Conservation (phyloP, 1,140 invertebrate species). For the Nebria ingens region DNA sequence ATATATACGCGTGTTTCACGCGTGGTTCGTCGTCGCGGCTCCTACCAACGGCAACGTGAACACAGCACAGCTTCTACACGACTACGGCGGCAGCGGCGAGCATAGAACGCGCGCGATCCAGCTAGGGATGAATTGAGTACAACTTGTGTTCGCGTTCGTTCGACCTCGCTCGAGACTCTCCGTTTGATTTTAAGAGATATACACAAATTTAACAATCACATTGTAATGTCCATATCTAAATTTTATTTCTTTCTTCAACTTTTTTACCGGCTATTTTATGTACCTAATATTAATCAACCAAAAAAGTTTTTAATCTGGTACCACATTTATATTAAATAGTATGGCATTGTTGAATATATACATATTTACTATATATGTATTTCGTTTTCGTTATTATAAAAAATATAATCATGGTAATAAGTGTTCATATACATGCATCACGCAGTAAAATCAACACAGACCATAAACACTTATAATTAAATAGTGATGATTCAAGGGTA, state of each 20-base stretch:
- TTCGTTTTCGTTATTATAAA: no score
- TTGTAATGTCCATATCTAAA: not conserved
- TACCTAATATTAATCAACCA: no score
- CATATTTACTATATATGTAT: no score
- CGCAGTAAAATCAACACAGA: not conserved
- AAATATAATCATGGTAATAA: no score
- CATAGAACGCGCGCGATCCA: not conserved
- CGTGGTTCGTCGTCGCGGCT: not conserved
- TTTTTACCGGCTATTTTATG: no score
- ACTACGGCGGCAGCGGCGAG: no score
- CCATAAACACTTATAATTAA: not conserved
- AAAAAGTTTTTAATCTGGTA: no score
- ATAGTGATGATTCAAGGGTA: not conserved
- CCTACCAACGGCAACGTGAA: not conserved
- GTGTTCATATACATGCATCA: no score
- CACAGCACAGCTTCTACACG: not conserved
- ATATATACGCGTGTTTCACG: not conserved
- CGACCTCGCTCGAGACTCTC: not conserved
- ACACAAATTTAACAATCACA: not conserved
- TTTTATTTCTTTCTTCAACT: no score
- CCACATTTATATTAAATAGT: no score
- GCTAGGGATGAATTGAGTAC: constrained; percentile 6
- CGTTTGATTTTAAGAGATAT: not conserved
- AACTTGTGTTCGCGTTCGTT: not conserved
- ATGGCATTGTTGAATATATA: no score